phyloP scores from a whole-genome alignment of 2,797 vertebrate species.

The Iguana delicatissima region DNA sequence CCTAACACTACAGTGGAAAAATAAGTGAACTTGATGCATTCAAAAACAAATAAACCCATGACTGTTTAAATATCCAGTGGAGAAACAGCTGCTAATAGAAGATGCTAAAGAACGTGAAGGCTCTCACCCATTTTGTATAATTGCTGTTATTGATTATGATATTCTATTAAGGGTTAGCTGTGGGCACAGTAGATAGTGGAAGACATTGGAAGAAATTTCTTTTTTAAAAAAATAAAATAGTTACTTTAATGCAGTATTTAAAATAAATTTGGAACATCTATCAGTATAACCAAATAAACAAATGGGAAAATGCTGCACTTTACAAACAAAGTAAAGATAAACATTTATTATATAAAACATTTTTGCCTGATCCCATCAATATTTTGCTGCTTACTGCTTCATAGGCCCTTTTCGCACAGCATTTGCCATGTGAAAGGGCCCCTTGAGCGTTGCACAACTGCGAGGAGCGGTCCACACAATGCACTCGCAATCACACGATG shows the following conservation, averaged over 20 bases:
- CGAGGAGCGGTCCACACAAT: no score
- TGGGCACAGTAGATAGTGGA: slow-evolving; percentile 61
- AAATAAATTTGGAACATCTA: slow-evolving; percentile 81
- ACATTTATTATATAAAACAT: slow-evolving; percentile 83
- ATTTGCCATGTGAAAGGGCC: no score
- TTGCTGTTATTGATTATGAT: slow-evolving; percentile 82
- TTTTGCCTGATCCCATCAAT: slow-evolving; percentile 66
- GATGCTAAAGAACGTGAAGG: slow-evolving; percentile 72
- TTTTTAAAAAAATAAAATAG: slow-evolving; percentile 78
- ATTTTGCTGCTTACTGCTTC: slow-evolving; percentile 68
- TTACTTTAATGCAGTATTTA: slow-evolving; percentile 82
- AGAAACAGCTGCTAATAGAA: slow-evolving; percentile 75
- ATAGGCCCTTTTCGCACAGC: no score
- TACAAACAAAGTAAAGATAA: slow-evolving; percentile 85
- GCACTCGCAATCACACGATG: no score
- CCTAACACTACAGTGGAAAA: no score
- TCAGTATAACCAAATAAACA: slow-evolving; percentile 79
- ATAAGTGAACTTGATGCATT: neutral
- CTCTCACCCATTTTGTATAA: slow-evolving; percentile 56
- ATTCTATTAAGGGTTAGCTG: slow-evolving; percentile 76
- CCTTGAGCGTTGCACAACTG: no score
- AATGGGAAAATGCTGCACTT: slow-evolving; percentile 78
- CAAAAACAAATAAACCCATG: slow-evolving; percentile 49
- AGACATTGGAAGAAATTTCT: slow-evolving; percentile 49
- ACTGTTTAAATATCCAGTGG: slow-evolving; percentile 53